Evolutionary conservation across 2,797 vertebrate species (phyloP), one percentile per base, ranked within the genome.

Genomic region (Spinus pinus): DNA sequence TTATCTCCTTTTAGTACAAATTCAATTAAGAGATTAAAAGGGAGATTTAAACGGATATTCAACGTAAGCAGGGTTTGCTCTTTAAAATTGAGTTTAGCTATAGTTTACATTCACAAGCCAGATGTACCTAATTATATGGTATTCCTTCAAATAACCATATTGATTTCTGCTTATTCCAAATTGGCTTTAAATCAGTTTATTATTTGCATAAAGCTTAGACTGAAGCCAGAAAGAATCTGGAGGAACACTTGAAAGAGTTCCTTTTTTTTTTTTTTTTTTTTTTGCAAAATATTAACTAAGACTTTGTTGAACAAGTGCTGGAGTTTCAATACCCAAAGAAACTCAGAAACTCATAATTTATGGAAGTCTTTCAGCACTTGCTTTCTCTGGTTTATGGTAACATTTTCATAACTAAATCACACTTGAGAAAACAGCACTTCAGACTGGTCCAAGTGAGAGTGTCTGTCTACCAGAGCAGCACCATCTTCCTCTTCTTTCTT

Each of bases 11-110:
- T 85, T 71, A 73, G 27, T 58, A 83, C 14, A 81, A 86, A 78
- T 81, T 74, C 86, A 91, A 90, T 83, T 80, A 89, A 57, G 15
- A 91, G 18, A 82, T 82, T 82, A 74, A 82, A 92, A 90, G 30
- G 41, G 20, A 20, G 7, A 83, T 88, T 91, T 78, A 81, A 95
- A 88, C 83, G 23, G 54, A 79, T 94, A 89, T 83, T 82, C 93
- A 91, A 85, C 22, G 9, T 42, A 90, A 71, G 27, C 35, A 72
- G 67, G 25, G 24, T 66, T 90, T 88, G 42, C 42, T 71, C 8
- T 90, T 78, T 58, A 83, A 94, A 90, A 78, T 5, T 66, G 27
- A 46, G 10, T 87, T 90, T 73, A 90, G 75, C 30, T 86, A 37
- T 4, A 82, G 57, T 62, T 90, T 95, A 95, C n/a, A 44, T 73